Conservation (phyloP, 2,797 vertebrate species). For the Falco concolor region DNA sequence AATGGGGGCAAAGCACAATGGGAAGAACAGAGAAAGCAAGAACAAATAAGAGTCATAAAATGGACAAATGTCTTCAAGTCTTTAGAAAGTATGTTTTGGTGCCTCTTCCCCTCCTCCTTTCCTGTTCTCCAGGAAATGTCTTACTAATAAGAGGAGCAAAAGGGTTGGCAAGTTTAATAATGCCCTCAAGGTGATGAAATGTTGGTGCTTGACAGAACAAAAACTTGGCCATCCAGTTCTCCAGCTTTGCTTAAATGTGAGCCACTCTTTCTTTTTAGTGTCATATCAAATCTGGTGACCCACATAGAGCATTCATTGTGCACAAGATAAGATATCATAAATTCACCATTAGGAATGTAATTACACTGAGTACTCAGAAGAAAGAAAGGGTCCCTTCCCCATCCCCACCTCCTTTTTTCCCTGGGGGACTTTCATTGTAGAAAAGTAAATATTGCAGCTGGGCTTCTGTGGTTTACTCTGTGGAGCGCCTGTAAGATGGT, state of each 20-base stretch:
- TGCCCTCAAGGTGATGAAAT: conserved; percentile 45
- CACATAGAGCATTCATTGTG: neutral
- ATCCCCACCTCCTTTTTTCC: neutral
- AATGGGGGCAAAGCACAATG: conserved; percentile 17
- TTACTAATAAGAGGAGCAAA: conserved; percentile 41
- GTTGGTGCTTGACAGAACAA: conserved; percentile 25
- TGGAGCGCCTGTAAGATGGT: neutral
- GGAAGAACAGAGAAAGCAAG: conserved; percentile 27
- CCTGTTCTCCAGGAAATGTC: conserved; percentile 54
- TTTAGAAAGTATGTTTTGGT: conserved; percentile 25
- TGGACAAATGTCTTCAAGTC: conserved; percentile 31
- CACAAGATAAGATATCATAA: conserved; percentile 13
- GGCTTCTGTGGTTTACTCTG: neutral
- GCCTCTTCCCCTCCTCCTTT: conserved; percentile 22
- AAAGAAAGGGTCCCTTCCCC: neutral
- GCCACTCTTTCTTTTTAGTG: neutral
- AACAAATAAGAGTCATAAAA: conserved; percentile 49
- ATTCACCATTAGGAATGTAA: conserved; percentile 18
- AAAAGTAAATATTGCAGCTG: conserved; percentile 21
- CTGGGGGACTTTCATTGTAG: neutral
- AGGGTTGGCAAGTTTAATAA: conserved; percentile 56
- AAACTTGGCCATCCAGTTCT: conserved; percentile 45
- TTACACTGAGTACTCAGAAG: neutral
- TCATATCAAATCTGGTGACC: conserved; percentile 18
- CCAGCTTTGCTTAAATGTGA: neutral